These are phyloP conservation scores for Platycheirus albimanus DNA, from an alignment of 2,888 invertebrate genomes.

Conservation along the genomic window DNA sequence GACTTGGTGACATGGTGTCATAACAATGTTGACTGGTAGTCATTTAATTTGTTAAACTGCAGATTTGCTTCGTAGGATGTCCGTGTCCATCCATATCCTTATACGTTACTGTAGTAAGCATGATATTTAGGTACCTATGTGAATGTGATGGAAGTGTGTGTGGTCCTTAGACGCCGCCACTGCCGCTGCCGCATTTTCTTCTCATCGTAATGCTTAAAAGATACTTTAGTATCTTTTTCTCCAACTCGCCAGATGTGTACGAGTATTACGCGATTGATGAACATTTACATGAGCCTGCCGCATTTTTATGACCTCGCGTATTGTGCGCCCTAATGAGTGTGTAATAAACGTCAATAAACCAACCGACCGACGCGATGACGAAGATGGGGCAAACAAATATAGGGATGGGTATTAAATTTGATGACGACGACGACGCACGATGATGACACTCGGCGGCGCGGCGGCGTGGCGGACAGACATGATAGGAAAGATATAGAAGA, in stretches of 20 bases:
- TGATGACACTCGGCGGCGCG: slow-evolving; percentile 60
- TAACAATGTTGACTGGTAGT: slow-evolving; percentile 78
- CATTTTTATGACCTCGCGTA: slow-evolving; percentile 61
- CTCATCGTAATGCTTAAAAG: not conserved
- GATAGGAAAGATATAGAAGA: not conserved
- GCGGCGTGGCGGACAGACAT: no score
- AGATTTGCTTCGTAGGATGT: slow-evolving; percentile 77
- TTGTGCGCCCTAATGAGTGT: slow-evolving; percentile 56
- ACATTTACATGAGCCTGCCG: slow-evolving; percentile 47
- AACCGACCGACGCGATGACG: slow-evolving; percentile 25
- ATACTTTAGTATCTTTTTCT: slow-evolving; percentile 4
- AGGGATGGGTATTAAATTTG: slow-evolving; percentile 7
- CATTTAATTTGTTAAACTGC: slow-evolving; percentile 83
- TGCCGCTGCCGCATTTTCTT: slow-evolving; percentile 22
- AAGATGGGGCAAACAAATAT: not conserved
- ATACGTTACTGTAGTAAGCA: not conserved
- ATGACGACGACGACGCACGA: not conserved
- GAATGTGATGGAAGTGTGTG: no score
- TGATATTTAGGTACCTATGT: no score
- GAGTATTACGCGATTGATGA: slow-evolving; percentile 38
- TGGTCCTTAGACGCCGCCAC: slow-evolving; percentile 44
- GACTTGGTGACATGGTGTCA: slow-evolving; percentile 66
- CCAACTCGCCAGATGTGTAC: slow-evolving; percentile 61
- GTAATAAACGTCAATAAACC: slow-evolving; percentile 43
- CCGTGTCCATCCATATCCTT: slow-evolving; percentile 6